Conservation (phyloP, 2,888 invertebrate genomes). For the Papilio gigon region DNA sequence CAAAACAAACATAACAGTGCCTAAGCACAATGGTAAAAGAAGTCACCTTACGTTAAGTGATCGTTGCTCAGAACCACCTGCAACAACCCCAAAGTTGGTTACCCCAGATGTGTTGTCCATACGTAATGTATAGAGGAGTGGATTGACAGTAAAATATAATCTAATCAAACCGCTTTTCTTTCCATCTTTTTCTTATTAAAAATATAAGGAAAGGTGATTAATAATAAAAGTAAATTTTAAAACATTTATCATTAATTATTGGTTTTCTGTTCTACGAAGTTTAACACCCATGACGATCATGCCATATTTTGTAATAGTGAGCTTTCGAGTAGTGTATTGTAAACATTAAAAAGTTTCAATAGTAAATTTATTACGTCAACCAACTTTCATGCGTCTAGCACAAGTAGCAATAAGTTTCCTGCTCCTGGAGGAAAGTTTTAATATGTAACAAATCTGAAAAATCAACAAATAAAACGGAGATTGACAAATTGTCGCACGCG, state of each 20-base stretch:
- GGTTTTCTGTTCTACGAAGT: neutral
- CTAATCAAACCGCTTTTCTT: neutral
- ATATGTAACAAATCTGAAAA: constrained; percentile 24
- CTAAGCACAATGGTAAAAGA: neutral
- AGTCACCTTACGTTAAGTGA: neutral
- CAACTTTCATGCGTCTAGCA: neutral
- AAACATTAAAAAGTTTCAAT: neutral
- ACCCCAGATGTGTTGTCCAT: neutral
- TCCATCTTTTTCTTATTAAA: neutral
- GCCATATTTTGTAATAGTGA: neutral
- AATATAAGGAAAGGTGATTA: neutral
- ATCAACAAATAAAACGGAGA: constrained; percentile 16
- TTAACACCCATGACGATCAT: neutral
- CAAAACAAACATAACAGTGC: neutral
- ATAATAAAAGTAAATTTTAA: neutral
- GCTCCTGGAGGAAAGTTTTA: neutral
- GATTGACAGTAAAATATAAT: neutral
- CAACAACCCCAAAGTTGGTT: neutral
- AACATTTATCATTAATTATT: neutral
- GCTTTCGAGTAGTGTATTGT: neutral
- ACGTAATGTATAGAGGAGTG: neutral
- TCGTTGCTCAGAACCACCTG: neutral
- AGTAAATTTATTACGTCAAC: neutral
- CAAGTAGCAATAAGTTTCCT: neutral
- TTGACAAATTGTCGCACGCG: constrained; percentile 45